Percentiles rank a stretch among this genome's conserved stretches.
Conservation (phyloP, 2,797 vertebrate species). For the Geotrypetes seraphini region DNA sequence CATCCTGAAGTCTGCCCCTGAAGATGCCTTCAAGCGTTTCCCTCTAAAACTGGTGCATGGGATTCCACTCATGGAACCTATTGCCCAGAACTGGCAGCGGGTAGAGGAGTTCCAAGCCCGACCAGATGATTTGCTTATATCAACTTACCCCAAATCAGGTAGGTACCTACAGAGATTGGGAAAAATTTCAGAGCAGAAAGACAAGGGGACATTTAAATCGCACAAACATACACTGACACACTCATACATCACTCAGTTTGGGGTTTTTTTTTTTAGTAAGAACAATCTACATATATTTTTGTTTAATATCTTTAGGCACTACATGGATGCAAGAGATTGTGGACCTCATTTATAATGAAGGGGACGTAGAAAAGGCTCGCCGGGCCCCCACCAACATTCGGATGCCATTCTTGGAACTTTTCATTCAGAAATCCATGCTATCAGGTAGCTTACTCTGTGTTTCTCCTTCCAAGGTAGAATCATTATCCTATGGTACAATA, state of each 20-base stretch:
- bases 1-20: background rate
- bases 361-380: conserved; percentile 40
- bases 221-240: too few relatives aligned
- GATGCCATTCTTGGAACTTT: conserved; percentile 54
- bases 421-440: background rate
- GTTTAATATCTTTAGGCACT: too few relatives aligned
- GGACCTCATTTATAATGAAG: conserved; percentile 46
- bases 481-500: too few relatives aligned
- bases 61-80: conserved; percentile 56
- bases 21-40: conserved; percentile 36
- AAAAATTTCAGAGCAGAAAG: too few relatives aligned
- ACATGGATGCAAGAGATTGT: too few relatives aligned
- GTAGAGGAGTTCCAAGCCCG: conserved; percentile 57
- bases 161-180: too few relatives aligned
- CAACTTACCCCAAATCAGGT: conserved; percentile 81
- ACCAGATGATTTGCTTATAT: conserved; percentile 63
- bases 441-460: conserved; percentile 42
- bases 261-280: too few relatives aligned
- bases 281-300: too few relatives aligned
- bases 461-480: too few relatives aligned
- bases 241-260: too few relatives aligned
- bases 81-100: conserved; percentile 52
- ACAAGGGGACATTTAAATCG: too few relatives aligned
- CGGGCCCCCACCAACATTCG: conserved; percentile 33
- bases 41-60: conserved; percentile 45